Evolutionary conservation across 2,888 invertebrate species (phyloP).

Genomic region (Alviniconcha strummeri): DNA sequence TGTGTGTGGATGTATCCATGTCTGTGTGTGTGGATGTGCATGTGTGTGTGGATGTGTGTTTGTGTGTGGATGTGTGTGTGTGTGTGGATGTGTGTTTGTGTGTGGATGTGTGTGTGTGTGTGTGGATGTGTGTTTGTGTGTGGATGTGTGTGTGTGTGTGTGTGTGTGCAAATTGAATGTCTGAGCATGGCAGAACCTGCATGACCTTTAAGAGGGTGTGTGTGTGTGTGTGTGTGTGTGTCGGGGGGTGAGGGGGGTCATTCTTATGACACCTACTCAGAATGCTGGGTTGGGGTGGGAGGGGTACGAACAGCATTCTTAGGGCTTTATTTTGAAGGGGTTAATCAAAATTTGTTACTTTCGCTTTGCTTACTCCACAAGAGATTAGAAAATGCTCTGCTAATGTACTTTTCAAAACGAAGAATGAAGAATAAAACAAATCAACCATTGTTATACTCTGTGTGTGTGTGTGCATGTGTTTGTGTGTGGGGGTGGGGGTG

Average conservation of each 20-base stretch:
- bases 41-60: neutral
- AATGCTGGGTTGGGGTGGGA: too few species aligned
- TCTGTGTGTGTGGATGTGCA: neutral
- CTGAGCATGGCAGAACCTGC: too few species aligned
- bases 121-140: constrained; percentile 5
- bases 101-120: constrained; percentile 2
- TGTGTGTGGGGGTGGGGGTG: too few species aligned
- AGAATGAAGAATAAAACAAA: too few species aligned
- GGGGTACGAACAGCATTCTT: too few species aligned
- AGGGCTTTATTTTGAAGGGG: too few species aligned
- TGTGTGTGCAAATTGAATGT: neutral
- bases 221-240: neutral
- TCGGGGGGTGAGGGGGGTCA: too few species aligned
- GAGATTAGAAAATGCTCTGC: too few species aligned
- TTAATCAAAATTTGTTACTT: too few species aligned
- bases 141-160: neutral
- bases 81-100: neutral
- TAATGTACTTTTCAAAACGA: too few species aligned
- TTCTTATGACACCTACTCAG: too few species aligned
- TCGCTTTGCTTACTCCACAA: too few species aligned
- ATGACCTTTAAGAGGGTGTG: neutral
- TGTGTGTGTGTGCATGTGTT: neutral
- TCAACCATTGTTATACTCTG: neutral
- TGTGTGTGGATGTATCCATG: constrained; percentile 9
- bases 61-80: neutral